These are phyloP conservation scores for Halictus ligatus DNA, from an alignment of 2,888 invertebrate species.

Conservation along the genomic window DNA sequence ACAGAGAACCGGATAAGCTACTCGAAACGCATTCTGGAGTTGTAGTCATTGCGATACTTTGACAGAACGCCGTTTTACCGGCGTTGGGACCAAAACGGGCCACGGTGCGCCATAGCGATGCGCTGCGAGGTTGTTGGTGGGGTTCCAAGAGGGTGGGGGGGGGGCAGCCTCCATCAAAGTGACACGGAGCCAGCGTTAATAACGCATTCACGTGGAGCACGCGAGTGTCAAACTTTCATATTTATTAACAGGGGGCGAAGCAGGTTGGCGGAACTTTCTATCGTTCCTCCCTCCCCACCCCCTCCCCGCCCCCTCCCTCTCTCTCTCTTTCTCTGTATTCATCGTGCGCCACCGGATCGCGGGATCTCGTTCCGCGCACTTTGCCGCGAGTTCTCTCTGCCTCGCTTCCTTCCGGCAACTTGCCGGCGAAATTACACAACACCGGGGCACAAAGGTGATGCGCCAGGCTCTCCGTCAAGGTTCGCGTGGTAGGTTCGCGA, in stretches of 20 bases:
- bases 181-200: constrained; percentile 16
- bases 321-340: constrained; percentile 41
- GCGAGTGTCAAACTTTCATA: constrained; percentile 42
- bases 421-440: constrained; percentile 65
- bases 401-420: constrained; percentile 56
- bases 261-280: constrained; percentile 43
- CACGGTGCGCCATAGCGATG: background rate
- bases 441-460: constrained; percentile 53
- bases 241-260: constrained; percentile 38
- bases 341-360: constrained; percentile 28
- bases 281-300: background rate
- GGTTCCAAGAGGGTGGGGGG: background rate
- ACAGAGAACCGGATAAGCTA: background rate
- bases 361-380: constrained; percentile 58
- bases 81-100: background rate
- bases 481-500: background rate
- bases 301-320: constrained; percentile 2
- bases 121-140: background rate
- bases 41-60: background rate
- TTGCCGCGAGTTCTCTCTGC: constrained; percentile 38
- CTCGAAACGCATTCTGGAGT: background rate
- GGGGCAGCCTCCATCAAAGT: constrained; percentile 1
- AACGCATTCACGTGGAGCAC: constrained; percentile 25
- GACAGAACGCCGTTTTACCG: background rate
- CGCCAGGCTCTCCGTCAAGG: background rate